These are phyloP conservation scores for Ectobius pallidus DNA, from an alignment of 2,888 invertebrate species.

Conservation along the genomic window DNA sequence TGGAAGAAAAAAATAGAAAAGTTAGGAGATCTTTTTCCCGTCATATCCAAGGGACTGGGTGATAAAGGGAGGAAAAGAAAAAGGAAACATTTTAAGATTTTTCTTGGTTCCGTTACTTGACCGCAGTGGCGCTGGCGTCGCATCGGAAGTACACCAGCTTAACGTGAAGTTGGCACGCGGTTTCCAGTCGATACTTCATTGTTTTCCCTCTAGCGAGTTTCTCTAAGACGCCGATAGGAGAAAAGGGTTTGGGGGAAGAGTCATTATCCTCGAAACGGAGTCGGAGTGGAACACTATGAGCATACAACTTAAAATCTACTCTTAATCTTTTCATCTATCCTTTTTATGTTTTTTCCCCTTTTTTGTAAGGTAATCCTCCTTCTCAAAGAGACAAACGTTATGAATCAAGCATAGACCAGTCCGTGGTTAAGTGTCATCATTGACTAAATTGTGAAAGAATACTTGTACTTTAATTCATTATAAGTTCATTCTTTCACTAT, in stretches of 20 bases:
- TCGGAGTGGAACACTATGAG: conserved; percentile 23
- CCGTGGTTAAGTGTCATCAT: too few relatives aligned
- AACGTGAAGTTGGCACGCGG: conserved; percentile 37
- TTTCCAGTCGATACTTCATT: conserved; percentile 35
- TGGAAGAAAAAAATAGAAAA: background rate
- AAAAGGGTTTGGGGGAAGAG: background rate
- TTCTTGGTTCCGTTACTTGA: conserved; percentile 37
- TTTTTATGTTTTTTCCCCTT: background rate
- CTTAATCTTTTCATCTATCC: background rate
- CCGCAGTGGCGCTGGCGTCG: conserved; percentile 39
- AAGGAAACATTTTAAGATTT: conserved; percentile 31
- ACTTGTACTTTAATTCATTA: too few relatives aligned
- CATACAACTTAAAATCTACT: conserved; percentile 8
- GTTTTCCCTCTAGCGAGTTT: conserved; percentile 28
- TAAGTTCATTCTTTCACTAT: too few relatives aligned
- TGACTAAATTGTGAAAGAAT: too few relatives aligned
- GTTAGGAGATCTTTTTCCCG: background rate
- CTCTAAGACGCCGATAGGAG: conserved; percentile 18
- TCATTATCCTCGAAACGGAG: conserved; percentile 25
- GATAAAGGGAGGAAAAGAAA: conserved; percentile 30
- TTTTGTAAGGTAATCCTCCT: too few relatives aligned
- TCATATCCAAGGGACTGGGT: conserved; percentile 18
- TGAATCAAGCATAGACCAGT: too few relatives aligned
- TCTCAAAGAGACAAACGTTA: too few relatives aligned
- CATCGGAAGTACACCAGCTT: conserved; percentile 34